Percentiles rank a stretch among this genome's conserved stretches.
phyloP scores from a whole-genome alignment of 1,140 invertebrate species.

The Physella acuta region DNA sequence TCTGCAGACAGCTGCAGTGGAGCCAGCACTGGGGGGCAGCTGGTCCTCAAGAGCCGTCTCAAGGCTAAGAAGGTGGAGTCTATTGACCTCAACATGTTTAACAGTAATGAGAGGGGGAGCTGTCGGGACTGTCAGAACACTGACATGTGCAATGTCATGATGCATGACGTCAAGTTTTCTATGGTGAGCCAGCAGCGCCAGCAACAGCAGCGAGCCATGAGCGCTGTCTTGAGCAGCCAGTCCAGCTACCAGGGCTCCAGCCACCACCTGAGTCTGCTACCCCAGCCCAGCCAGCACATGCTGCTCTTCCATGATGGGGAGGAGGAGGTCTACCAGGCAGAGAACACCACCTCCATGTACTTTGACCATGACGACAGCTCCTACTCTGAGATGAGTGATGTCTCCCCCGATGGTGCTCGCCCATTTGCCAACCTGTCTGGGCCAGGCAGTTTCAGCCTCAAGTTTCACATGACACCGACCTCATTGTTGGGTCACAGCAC shows the following conservation, averaged over 20 bases:
- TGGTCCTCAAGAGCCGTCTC: slow-evolving; percentile 20
- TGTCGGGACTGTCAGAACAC: slow-evolving; percentile 58
- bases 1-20: slow-evolving; percentile 4
- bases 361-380: slow-evolving; percentile 65
- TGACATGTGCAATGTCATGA: slow-evolving; percentile 54
- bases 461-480: background rate
- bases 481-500: slow-evolving; percentile 1
- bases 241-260: background rate
- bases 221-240: slow-evolving; percentile 1
- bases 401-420: slow-evolving; percentile 42
- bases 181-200: slow-evolving; percentile 40
- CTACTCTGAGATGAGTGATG: slow-evolving; percentile 66
- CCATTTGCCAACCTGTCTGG: slow-evolving; percentile 37
- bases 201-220: slow-evolving; percentile 31
- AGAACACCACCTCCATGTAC: slow-evolving; percentile 70
- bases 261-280: background rate
- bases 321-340: slow-evolving; percentile 64
- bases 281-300: slow-evolving; percentile 37
- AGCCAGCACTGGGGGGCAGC: slow-evolving; percentile 12
- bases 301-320: slow-evolving; percentile 54
- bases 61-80: slow-evolving; percentile 27
- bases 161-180: slow-evolving; percentile 54
- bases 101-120: slow-evolving; percentile 57
- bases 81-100: slow-evolving; percentile 48
- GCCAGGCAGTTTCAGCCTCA: slow-evolving; percentile 27